Base-by-base conservation (phyloP, 1,140 invertebrate genomes). In the Holcopasites calliopsidis region DNA sequence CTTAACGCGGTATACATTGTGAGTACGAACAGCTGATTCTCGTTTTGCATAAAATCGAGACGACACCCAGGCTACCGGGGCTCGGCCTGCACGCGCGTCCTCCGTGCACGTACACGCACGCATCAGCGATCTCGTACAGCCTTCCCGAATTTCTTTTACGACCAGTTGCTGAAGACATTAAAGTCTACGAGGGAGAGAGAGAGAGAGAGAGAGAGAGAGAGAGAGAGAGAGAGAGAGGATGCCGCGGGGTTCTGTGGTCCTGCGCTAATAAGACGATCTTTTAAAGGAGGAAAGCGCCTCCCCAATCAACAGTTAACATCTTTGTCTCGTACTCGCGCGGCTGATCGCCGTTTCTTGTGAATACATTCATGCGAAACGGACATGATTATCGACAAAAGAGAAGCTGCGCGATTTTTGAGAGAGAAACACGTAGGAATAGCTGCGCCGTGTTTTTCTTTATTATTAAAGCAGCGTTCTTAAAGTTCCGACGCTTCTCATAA, bases 301-400 rank as follows among this genome's bases (percentile, higher is more conserved):
- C 88, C 85, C 86, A 86, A 84, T 89, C 87, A 87, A 76, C 83
- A 82, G 85, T 88, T 88, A 88, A 88, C 88, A 88, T 88, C 87
- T 88, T 89, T 86, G 88, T 89, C 83, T 86, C 85, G 83, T 87
- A 83, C 81, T 84, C 76, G 71, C 69, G 65, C 80, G 80, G 64
- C 76, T 65, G 62, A 55, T 42, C 35, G 57, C 33, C 47, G 60
- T 42, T 23, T 76, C 82, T 88, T 87, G 80, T 88, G 88, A 88
- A 88, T 88, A 86, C 87, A 88, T 88, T 88, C 88, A 89, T 89
- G 87, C 88, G 86, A 68, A 78, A 71, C 76, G 76, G 76, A 71
- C 71, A 65, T 71, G 65, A 77, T 62, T 84, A 87, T 87, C 86
- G 85, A 86, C 65, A n/a, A n/a, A n/a, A n/a, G n/a, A n/a, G n/a